A percentile compares a stretch with the other conserved stretches of the same genome.
These are phyloP conservation scores for Eupristina koningsbergeri DNA, from an alignment of 1,140 invertebrate genomes.

Conservation along the genomic window DNA sequence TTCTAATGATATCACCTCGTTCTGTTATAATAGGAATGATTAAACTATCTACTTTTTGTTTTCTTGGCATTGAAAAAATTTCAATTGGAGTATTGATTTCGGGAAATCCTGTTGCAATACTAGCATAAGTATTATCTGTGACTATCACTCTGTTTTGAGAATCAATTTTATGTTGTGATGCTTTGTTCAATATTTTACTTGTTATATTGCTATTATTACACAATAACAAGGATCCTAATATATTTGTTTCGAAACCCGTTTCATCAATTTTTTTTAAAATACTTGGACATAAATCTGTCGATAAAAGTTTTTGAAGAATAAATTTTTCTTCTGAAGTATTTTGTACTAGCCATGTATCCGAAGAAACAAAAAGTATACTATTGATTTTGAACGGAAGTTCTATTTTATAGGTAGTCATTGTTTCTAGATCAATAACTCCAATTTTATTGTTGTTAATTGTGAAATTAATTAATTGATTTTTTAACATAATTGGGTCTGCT, in stretches of 20 bases:
- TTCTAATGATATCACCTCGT: no score
- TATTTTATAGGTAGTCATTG: constrained; percentile 62
- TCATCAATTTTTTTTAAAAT: constrained; percentile 66
- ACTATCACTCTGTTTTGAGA: constrained; percentile 73
- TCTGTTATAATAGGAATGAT: constrained; percentile 62
- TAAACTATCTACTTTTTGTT: constrained; percentile 48
- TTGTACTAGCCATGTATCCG: constrained; percentile 68
- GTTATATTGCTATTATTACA: constrained; percentile 52
- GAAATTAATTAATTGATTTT: constrained; percentile 64
- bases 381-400: constrained; percentile 66
- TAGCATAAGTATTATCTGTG: constrained; percentile 70
- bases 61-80: constrained; percentile 61
- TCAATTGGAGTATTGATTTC: constrained; percentile 67
- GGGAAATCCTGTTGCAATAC: constrained; percentile 75
- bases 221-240: constrained; percentile 56
- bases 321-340: constrained; percentile 61
- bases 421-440: constrained; percentile 67
- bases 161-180: constrained; percentile 67
- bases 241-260: constrained; percentile 25
- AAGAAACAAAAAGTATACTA: constrained; percentile 62
- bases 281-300: constrained; percentile 61
- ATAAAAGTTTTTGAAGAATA: constrained; percentile 56
- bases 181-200: constrained; percentile 55
- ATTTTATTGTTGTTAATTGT: constrained; percentile 62
- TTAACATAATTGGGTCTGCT: constrained; percentile 58